Percentiles rank a stretch among this genome's conserved stretches.
phyloP scores from a whole-genome alignment of 2,797 vertebrate species.

The Coreius guichenoti region DNA sequence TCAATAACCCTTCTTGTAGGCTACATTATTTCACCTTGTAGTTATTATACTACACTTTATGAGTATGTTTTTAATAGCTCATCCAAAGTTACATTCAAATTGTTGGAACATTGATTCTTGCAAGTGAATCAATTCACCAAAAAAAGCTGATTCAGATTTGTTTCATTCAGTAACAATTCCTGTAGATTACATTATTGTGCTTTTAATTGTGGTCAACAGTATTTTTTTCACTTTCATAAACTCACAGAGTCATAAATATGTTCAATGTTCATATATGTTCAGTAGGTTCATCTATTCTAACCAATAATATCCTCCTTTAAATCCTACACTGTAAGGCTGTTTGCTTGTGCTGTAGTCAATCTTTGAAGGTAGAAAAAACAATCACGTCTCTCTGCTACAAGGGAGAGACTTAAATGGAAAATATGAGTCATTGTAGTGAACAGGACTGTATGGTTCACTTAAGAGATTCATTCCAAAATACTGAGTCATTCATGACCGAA shows the following conservation, averaged over 20 bases:
- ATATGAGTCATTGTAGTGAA: slow-evolving; percentile 14
- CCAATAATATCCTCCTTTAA: background rate
- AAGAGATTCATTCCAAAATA: background rate
- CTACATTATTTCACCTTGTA: background rate
- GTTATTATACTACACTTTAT: background rate
- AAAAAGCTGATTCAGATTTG: background rate
- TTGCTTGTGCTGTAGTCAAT: background rate
- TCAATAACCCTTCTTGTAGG: background rate
- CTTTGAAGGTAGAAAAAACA: background rate
- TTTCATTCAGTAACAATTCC: background rate
- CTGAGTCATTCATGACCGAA: background rate
- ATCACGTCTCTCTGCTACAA: background rate
- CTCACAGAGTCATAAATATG: background rate
- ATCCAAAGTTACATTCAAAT: background rate
- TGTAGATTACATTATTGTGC: background rate
- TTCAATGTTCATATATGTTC: background rate
- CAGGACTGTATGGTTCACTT: background rate
- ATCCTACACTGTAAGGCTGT: background rate
- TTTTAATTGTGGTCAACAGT: background rate
- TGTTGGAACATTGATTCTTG: background rate
- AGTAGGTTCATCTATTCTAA: background rate
- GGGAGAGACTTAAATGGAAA: slow-evolving; percentile 11
- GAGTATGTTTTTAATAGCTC: background rate
- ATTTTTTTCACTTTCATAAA: background rate
- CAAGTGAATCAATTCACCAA: background rate